Evolutionary conservation across 2,113 vertebrate species (phyloP).

Genomic region (Cyanoderma ruficeps): DNA sequence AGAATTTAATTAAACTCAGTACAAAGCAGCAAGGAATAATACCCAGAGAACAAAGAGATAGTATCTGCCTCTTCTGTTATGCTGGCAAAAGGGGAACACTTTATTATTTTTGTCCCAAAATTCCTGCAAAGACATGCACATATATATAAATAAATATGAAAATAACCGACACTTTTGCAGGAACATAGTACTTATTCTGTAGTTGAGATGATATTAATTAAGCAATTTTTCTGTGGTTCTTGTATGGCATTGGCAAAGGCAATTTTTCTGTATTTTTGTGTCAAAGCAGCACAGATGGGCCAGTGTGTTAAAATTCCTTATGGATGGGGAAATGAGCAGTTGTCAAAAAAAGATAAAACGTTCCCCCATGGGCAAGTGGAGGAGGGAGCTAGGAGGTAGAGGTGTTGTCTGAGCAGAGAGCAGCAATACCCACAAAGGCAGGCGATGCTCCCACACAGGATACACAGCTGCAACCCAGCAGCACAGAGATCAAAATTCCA

Average conservation of each 20-base stretch:
- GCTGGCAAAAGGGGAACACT: not conserved
- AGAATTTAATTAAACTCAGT: conserved; percentile 37
- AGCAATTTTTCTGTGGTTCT: not conserved
- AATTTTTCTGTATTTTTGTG: not conserved
- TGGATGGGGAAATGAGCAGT: not conserved
- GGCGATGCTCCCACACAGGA: not conserved
- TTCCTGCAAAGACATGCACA: not conserved
- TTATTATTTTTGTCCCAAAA: not conserved
- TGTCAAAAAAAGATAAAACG: not conserved
- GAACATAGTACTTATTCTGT: fast-evolving
- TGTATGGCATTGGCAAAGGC: fast-evolving
- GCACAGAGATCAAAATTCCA: not conserved
- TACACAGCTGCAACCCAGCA: not conserved
- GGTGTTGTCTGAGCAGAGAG: not conserved
- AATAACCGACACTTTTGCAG: not conserved
- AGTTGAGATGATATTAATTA: not conserved
- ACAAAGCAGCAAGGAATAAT: conserved; percentile 8
- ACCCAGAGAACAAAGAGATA: conserved; percentile 1
- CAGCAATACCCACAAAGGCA: not conserved
- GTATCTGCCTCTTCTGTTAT: not conserved
- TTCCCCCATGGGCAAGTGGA: not conserved
- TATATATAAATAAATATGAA: not conserved
- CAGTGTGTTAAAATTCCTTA: not conserved
- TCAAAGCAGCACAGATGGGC: not conserved
- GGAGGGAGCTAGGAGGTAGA: not conserved